Evolutionary conservation across 2,888 invertebrate genomes (phyloP).

Genomic region (Tenthredo amoena): DNA sequence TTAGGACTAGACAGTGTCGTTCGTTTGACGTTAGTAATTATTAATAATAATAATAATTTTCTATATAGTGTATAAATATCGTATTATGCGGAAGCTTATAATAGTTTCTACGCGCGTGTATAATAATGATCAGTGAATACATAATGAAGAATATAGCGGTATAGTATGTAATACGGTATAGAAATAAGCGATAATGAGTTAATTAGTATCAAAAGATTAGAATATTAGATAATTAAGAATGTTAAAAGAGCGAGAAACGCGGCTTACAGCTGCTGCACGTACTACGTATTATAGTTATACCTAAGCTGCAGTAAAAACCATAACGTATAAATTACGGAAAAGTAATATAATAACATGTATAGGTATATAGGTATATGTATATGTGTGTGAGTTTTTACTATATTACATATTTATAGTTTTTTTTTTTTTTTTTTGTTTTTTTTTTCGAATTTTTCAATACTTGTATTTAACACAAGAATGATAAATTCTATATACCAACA

Average conservation of each 20-base stretch:
- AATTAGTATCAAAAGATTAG: background rate
- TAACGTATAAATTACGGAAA: background rate
- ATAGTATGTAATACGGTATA: background rate
- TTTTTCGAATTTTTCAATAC: background rate
- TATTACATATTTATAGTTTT: background rate
- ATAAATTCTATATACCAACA: background rate
- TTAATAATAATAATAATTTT: background rate
- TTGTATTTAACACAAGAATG: background rate
- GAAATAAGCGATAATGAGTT: background rate
- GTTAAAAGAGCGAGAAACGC: background rate
- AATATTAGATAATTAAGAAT: background rate
- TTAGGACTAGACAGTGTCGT: background rate
- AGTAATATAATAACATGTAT: background rate
- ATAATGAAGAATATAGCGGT: background rate
- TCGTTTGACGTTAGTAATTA: background rate
- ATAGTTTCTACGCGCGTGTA: background rate
- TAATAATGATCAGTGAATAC: background rate
- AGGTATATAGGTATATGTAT: background rate
- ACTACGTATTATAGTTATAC: conserved; percentile 2
- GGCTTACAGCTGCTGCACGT: background rate
- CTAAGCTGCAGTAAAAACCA: background rate
- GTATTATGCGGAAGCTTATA: background rate
- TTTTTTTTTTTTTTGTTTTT: background rate
- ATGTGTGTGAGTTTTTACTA: background rate
- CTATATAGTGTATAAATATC: background rate